Evolutionary conservation across 2,888 invertebrate species (phyloP).

Genomic region (Crossocerus cetratus): DNA sequence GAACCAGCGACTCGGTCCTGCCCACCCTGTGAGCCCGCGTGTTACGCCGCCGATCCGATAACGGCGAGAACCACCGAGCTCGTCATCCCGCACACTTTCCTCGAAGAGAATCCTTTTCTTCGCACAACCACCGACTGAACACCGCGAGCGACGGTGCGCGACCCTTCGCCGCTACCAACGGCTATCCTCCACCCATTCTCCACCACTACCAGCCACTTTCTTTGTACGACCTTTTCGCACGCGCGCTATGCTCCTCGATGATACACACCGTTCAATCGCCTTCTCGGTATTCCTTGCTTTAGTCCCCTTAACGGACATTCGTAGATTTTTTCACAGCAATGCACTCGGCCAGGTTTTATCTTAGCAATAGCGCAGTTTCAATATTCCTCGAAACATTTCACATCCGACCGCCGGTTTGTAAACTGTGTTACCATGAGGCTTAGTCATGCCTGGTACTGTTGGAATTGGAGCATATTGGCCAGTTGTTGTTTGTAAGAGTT

Average conservation of each 20-base stretch:
- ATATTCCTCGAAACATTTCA: not conserved
- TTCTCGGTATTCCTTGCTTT: conserved; percentile 2
- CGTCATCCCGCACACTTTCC: conserved; percentile 30
- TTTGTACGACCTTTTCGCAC: conserved; percentile 28
- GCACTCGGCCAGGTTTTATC: too few relatives aligned
- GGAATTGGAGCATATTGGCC: too few relatives aligned
- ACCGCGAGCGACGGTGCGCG: conserved; percentile 42
- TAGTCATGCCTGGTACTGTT: too few relatives aligned
- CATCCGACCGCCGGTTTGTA: too few relatives aligned
- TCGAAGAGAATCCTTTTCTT: conserved; percentile 51
- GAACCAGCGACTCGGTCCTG: conserved; percentile 39
- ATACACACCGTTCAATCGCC: conserved; percentile 27
- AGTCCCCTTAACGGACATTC: too few relatives aligned
- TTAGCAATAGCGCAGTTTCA: not conserved
- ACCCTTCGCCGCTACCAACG: conserved; percentile 13
- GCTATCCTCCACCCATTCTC: conserved; percentile 29
- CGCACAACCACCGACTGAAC: conserved; percentile 59
- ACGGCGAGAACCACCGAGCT: conserved; percentile 39
- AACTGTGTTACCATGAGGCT: too few relatives aligned
- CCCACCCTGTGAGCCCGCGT: conserved; percentile 39
- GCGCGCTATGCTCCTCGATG: conserved; percentile 47
- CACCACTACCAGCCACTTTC: conserved; percentile 12
- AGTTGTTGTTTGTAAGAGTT: too few relatives aligned
- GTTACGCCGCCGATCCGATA: conserved; percentile 49
- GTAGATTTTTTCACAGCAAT: too few relatives aligned